Evolutionary conservation across 2,888 invertebrate species (phyloP).

Genomic region (Aphodius granarius): DNA sequence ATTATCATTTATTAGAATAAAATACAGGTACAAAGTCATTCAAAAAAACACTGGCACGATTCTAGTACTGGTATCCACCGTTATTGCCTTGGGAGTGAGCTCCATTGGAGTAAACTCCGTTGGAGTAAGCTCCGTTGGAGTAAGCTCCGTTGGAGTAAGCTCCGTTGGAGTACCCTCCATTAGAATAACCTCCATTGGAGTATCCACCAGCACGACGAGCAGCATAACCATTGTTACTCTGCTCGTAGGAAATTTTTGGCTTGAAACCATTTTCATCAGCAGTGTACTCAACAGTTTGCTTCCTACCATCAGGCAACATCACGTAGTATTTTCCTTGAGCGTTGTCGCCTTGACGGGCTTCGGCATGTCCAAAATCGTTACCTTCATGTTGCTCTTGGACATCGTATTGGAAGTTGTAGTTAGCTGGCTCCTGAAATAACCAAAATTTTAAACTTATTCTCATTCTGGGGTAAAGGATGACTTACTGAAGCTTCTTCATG

Average conservation of each 20-base stretch:
- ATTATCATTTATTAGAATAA: neutral
- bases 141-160: neutral
- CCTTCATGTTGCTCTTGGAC: constrained; percentile 70
- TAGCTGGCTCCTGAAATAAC: constrained; percentile 72
- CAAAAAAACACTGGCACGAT: neutral
- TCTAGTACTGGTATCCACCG: constrained; percentile 7
- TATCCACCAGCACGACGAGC: neutral
- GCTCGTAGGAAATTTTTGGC: constrained; percentile 79
- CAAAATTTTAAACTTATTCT: neutral
- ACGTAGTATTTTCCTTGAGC: constrained; percentile 85
- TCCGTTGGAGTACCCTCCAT: constrained; percentile 7
- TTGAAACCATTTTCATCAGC: constrained; percentile 81
- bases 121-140: neutral
- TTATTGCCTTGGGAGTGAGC: neutral
- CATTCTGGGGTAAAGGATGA: neutral
- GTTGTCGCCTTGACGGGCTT: constrained; percentile 78
- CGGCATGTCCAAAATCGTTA: constrained; percentile 80
- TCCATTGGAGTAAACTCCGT: neutral
- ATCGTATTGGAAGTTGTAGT: constrained; percentile 84
- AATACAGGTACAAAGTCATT: neutral
- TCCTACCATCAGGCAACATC: constrained; percentile 81
- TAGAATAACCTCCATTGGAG: neutral
- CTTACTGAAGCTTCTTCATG: constrained; percentile 2
- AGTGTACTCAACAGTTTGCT: constrained; percentile 82
- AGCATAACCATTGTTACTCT: constrained; percentile 22